These are phyloP conservation scores for Agelastica alni DNA, from an alignment of 2,888 invertebrate species.

Conservation along the genomic window DNA sequence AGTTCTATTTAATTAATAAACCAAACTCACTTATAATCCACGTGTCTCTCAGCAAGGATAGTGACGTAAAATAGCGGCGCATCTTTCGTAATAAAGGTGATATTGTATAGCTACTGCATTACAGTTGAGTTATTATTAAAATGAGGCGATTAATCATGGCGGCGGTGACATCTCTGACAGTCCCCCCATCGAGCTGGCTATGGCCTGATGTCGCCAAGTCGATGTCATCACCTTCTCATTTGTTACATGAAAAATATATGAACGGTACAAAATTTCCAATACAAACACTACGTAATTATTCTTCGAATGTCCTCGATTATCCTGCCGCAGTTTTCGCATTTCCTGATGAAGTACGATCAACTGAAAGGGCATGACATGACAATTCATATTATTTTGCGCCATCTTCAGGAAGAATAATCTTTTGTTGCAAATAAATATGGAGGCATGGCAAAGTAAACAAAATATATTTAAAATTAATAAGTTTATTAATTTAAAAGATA, in stretches of 20 bases:
- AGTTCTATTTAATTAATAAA: slow-evolving; percentile 49
- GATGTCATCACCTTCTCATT: slow-evolving; percentile 54
- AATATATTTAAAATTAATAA: too few relatives aligned
- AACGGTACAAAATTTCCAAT: slow-evolving; percentile 27
- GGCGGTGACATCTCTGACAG: slow-evolving; percentile 54
- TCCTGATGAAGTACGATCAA: too few relatives aligned
- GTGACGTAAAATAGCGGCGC: slow-evolving; percentile 34
- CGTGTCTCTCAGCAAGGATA: slow-evolving; percentile 50
- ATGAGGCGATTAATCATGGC: slow-evolving; percentile 58
- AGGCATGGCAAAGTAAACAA: too few relatives aligned
- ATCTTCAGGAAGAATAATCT: too few relatives aligned
- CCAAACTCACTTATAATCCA: slow-evolving; percentile 47
- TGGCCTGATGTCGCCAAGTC: slow-evolving; percentile 48
- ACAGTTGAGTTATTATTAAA: slow-evolving; percentile 58
- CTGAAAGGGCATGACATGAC: too few relatives aligned
- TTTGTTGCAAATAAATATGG: too few relatives aligned
- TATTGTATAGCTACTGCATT: slow-evolving; percentile 55
- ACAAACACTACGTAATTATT: too few relatives aligned
- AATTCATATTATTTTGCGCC: too few relatives aligned
- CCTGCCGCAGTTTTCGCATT: too few relatives aligned
- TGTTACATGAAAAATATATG: slow-evolving; percentile 41
- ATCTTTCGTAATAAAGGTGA: slow-evolving; percentile 55
- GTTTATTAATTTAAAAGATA: too few relatives aligned
- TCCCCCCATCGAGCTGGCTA: slow-evolving; percentile 44
- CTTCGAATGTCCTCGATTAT: too few relatives aligned